These are phyloP conservation scores for Linnaemya vulpina DNA, from an alignment of 2,888 invertebrate species.

Conservation along the genomic window DNA sequence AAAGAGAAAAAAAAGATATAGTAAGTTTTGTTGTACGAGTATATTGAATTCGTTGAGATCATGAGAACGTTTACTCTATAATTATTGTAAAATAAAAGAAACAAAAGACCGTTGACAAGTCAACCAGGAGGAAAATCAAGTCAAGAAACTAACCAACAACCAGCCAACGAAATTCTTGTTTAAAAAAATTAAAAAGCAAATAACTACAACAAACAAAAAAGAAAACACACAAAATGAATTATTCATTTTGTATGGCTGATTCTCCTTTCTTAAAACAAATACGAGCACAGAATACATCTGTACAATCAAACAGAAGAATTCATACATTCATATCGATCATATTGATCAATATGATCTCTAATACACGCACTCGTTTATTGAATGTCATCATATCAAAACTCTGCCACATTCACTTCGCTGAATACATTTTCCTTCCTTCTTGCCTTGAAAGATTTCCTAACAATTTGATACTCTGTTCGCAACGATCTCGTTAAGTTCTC, in stretches of 20 bases:
- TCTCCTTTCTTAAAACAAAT: constrained; percentile 43
- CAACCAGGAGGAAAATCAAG: constrained; percentile 56
- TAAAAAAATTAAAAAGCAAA: constrained; percentile 41
- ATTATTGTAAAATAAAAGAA: constrained; percentile 65
- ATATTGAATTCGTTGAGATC: constrained; percentile 59
- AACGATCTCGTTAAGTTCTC: constrained; percentile 28
- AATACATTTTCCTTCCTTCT: constrained; percentile 3
- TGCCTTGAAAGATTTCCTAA: background rate
- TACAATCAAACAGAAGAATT: constrained; percentile 19
- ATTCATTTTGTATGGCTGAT: constrained; percentile 65
- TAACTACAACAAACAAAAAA: constrained; percentile 52
- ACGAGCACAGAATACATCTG: constrained; percentile 9
- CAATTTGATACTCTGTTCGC: background rate
- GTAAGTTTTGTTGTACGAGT: constrained; percentile 26
- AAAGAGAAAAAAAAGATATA: background rate
- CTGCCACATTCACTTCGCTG: constrained; percentile 41
- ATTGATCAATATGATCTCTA: constrained; percentile 53
- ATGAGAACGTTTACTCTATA: constrained; percentile 71
- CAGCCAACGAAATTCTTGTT: constrained; percentile 26
- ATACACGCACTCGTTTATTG: constrained; percentile 43
- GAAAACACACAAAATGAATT: constrained; percentile 64
- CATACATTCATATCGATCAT: constrained; percentile 30
- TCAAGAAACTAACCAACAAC: constrained; percentile 30
- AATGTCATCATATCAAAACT: constrained; percentile 65
- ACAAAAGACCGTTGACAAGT: constrained; percentile 65